phyloP scores from a whole-genome alignment of 2,888 invertebrate species.

The Volucella bombylans region DNA sequence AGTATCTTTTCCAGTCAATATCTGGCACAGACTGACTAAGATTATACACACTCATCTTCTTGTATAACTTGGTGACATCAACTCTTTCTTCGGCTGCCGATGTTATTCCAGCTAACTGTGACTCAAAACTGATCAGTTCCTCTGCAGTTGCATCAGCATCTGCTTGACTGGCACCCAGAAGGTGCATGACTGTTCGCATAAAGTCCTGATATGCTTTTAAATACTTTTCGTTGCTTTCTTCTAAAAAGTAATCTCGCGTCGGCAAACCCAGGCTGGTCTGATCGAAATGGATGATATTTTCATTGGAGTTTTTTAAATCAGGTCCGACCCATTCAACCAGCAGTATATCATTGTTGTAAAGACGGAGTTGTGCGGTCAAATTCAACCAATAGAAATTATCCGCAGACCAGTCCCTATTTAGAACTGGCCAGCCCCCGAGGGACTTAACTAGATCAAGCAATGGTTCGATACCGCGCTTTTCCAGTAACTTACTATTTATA shows the following conservation, averaged over 20 bases:
- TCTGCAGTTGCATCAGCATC: slow-evolving; percentile 87
- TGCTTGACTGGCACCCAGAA: slow-evolving; percentile 88
- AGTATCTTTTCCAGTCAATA: slow-evolving; percentile 88
- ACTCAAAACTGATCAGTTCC: slow-evolving; percentile 91
- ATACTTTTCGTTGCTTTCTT: slow-evolving; percentile 86
- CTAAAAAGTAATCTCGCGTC: slow-evolving; percentile 89
- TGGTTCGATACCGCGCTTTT: slow-evolving; percentile 88
- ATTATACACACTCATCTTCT: slow-evolving; percentile 88
- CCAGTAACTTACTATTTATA: slow-evolving; percentile 90
- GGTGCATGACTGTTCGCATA: slow-evolving; percentile 87
- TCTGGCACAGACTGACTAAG: slow-evolving; percentile 87
- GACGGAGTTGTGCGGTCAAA: slow-evolving; percentile 88
- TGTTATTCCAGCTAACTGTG: slow-evolving; percentile 87
- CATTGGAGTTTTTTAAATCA: slow-evolving; percentile 95
- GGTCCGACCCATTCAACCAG: slow-evolving; percentile 95
- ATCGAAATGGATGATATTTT: slow-evolving; percentile 94
- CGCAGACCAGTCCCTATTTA: slow-evolving; percentile 86
- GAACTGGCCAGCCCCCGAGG: slow-evolving; percentile 95
- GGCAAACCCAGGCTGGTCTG: slow-evolving; percentile 92
- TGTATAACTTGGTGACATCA: slow-evolving; percentile 92
- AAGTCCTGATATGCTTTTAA: slow-evolving; percentile 90
- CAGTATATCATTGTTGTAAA: slow-evolving; percentile 93
- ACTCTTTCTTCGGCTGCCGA: slow-evolving; percentile 90
- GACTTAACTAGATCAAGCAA: slow-evolving; percentile 86
- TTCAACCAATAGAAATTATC: slow-evolving; percentile 88